A percentile compares a stretch with the other conserved stretches of the same genome.
Evolutionary conservation across 2,113 vertebrate genomes (phyloP).

Genomic region (Saimiri boliviensis): DNA sequence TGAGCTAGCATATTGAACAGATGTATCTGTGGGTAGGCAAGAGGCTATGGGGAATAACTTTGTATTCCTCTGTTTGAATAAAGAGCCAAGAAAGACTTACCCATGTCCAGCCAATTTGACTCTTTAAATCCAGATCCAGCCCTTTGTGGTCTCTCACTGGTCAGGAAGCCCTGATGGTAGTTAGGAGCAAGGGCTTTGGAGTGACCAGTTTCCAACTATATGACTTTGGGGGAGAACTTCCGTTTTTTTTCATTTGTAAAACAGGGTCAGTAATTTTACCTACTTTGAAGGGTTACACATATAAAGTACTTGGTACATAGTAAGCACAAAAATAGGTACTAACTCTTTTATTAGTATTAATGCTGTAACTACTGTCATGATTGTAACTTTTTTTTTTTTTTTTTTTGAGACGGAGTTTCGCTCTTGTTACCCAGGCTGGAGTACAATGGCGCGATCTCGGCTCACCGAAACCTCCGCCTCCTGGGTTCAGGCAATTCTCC

Average conservation of each 20-base stretch:
- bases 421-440: too few species aligned
- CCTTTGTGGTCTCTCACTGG: neutral
- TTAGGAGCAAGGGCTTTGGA: neutral
- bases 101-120: neutral
- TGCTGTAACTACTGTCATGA: neutral
- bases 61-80: slow-evolving; percentile 5
- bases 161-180: neutral
- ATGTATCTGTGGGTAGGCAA: slow-evolving; percentile 55
- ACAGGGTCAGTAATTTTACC: neutral
- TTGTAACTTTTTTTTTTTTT: too few species aligned
- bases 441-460: too few species aligned
- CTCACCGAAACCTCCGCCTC: too few species aligned
- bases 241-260: slow-evolving; percentile 8
- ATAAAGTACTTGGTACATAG: neutral
- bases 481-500: too few species aligned
- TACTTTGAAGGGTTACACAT: neutral
- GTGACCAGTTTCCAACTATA: neutral
- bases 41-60: slow-evolving; percentile 44
- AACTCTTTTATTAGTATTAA: neutral
- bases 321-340: neutral
- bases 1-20: slow-evolving; percentile 52
- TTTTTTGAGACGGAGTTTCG: too few species aligned
- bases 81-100: neutral
- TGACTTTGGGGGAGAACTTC: neutral
- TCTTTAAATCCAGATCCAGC: neutral